phyloP scores from a whole-genome alignment of 2,113 vertebrate species.

The Glaucidium brasilianum region DNA sequence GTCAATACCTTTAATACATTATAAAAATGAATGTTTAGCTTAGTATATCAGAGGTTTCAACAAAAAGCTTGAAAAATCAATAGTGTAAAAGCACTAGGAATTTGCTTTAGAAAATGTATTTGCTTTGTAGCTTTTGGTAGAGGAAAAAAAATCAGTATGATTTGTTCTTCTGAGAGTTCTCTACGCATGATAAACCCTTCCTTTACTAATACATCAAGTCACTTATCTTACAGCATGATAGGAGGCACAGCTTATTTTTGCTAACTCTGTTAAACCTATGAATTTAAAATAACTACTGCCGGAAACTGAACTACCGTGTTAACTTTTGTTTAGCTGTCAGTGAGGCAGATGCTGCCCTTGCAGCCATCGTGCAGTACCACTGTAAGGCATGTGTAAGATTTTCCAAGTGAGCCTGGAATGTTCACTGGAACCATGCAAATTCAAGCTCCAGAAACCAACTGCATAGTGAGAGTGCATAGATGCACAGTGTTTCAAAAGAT shows the following conservation, averaged over 20 bases:
- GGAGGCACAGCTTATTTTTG: constrained; percentile 69
- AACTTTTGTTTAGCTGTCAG: neutral
- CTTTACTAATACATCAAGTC: constrained; percentile 7
- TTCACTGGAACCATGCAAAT: neutral
- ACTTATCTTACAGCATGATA: constrained; percentile 58
- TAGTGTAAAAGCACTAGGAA: neutral
- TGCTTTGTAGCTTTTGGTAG: neutral
- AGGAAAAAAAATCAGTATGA: neutral
- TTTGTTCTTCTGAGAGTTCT: constrained; percentile 4
- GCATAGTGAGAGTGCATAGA: neutral
- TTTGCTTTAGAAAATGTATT: constrained; percentile 25
- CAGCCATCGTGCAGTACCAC: neutral
- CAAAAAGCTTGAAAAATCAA: constrained; percentile 38
- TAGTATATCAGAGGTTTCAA: constrained; percentile 19
- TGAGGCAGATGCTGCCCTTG: neutral
- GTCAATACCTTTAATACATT: neutral
- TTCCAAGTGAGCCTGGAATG: neutral
- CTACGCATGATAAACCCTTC: constrained; percentile 28
- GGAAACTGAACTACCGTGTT: constrained; percentile 58
- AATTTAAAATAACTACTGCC: constrained; percentile 34
- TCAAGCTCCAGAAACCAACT: neutral
- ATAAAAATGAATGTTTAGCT: constrained; percentile 21
- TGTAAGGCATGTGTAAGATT: neutral
- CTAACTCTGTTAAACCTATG: constrained; percentile 50
- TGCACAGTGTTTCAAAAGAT: neutral